Evolutionary conservation across 2,113 vertebrate genomes (phyloP).

Genomic region (Eira barbara): DNA sequence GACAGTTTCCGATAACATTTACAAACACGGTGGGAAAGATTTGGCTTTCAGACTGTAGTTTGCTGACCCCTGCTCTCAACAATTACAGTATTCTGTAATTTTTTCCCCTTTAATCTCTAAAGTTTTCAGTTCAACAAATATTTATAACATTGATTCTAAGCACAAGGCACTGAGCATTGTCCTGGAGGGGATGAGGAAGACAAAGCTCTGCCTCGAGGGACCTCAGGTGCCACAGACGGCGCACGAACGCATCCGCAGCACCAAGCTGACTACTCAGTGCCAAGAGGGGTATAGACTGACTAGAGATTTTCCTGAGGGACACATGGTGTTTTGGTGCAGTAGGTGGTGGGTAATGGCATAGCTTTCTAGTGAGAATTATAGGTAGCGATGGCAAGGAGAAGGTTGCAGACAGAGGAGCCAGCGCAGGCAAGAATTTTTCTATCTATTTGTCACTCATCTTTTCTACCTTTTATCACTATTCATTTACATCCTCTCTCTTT

Average conservation of each 20-base stretch:
- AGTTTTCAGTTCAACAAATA: neutral
- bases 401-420: neutral
- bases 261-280: neutral
- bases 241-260: accelerated
- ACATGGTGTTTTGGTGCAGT: neutral
- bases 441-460: neutral
- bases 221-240: neutral
- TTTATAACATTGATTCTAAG: neutral
- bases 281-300: neutral
- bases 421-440: neutral
- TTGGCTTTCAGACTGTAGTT: neutral
- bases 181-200: neutral
- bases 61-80: neutral
- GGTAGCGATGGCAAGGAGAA: neutral
- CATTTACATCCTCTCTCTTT: neutral
- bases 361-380: neutral
- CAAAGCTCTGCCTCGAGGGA: neutral
- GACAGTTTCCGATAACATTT: neutral
- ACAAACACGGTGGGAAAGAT: neutral
- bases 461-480: neutral
- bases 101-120: neutral
- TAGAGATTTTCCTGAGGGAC: neutral
- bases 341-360: neutral
- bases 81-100: neutral
- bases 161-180: neutral